These are phyloP conservation scores for Thera obeliscata DNA, from an alignment of 2,888 invertebrate genomes.

Conservation along the genomic window DNA sequence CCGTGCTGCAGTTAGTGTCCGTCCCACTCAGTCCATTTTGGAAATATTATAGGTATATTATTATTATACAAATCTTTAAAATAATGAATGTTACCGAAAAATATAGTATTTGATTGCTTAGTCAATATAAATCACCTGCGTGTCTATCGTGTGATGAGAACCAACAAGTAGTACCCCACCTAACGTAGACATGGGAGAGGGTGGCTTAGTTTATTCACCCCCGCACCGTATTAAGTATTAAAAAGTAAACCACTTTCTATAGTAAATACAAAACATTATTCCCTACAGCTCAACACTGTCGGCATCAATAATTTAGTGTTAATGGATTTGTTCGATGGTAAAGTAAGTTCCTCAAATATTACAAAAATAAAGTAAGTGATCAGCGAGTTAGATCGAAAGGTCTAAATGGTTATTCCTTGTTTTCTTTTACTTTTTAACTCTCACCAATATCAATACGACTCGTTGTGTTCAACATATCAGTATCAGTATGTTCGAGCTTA, in stretches of 20 bases:
- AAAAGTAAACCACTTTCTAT: not conserved
- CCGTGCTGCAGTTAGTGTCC: too few relatives aligned
- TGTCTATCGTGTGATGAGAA: not conserved
- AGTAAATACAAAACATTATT: not conserved
- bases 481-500: too few relatives aligned
- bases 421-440: too few relatives aligned
- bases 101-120: too few relatives aligned
- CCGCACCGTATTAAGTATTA: not conserved
- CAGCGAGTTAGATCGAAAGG: too few relatives aligned
- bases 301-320: conserved; percentile 2
- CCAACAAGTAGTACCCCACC: not conserved
- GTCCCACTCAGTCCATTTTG: too few relatives aligned
- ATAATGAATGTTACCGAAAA: not conserved
- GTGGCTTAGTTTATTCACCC: not conserved
- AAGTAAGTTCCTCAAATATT: not conserved
- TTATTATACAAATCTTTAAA: not conserved
- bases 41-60: too few relatives aligned
- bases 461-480: too few relatives aligned
- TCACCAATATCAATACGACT: too few relatives aligned
- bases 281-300: not conserved
- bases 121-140: too few relatives aligned
- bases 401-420: not conserved
- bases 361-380: not conserved
- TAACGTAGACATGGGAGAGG: too few relatives aligned
- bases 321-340: conserved; percentile 8